Evolutionary conservation across 1,140 invertebrate genomes (phyloP).

Genomic region (Temnothorax nylanderi): DNA sequence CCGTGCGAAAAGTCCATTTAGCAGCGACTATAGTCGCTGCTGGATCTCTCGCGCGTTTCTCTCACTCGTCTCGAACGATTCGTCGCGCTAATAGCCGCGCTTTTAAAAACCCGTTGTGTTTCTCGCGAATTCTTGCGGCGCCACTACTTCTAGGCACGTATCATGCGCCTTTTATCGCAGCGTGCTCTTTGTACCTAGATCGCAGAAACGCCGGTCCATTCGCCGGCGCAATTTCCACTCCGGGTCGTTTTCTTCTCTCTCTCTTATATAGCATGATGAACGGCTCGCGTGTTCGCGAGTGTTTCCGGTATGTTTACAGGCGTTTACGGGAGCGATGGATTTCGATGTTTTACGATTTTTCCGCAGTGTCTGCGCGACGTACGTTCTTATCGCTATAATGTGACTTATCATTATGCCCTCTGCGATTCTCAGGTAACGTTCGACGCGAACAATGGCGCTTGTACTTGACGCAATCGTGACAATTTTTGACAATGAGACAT

Average conservation of each 20-base stretch:
- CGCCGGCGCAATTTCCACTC: conserved; percentile 24
- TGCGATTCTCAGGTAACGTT: conserved; percentile 38
- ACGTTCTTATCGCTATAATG: conserved; percentile 55
- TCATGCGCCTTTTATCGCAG: conserved; percentile 10
- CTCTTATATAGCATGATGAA: neutral
- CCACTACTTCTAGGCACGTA: neutral
- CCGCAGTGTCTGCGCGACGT: conserved; percentile 45
- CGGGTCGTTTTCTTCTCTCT: conserved; percentile 10
- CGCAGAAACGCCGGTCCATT: conserved; percentile 3
- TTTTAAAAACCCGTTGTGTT: conserved; percentile 1
- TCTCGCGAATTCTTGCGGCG: conserved; percentile 20
- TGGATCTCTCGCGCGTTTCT: conserved; percentile 2
- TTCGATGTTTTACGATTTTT: conserved; percentile 55
- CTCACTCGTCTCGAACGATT: conserved; percentile 10
- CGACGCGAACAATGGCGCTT: conserved; percentile 6
- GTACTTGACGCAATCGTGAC: neutral
- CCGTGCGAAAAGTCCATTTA: neutral
- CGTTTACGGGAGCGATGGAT: conserved; percentile 42
- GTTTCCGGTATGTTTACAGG: neutral
- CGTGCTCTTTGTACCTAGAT: conserved; percentile 17
- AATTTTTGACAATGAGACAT: neutral
- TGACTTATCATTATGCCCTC: conserved; percentile 48
- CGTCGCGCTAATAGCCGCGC: conserved; percentile 15
- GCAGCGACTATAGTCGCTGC: neutral
- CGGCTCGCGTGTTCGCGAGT: conserved; percentile 31